Conservation (phyloP, 2,888 invertebrate genomes). For the Caenorhabditis panamensis region DNA sequence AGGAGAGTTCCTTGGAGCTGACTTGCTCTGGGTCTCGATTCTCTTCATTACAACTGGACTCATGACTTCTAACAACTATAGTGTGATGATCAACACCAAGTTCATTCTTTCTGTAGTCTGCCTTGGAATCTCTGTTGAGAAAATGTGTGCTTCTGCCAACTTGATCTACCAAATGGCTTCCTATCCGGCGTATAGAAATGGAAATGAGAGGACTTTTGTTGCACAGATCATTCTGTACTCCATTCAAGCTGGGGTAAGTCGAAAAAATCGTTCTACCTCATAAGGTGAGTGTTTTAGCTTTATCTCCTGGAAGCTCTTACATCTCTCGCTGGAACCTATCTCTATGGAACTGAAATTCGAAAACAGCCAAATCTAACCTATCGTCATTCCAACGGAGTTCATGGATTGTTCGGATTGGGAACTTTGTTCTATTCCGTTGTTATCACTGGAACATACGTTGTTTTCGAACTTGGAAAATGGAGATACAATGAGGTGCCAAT, state of each 20-base stretch:
- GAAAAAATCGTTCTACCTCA: no score
- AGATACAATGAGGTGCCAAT: slow-evolving; percentile 76
- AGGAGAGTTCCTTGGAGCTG: slow-evolving; percentile 78
- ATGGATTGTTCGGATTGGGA: slow-evolving; percentile 76
- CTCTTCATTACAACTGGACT: slow-evolving; percentile 77
- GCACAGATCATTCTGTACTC: slow-evolving; percentile 79
- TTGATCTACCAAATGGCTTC: slow-evolving; percentile 79
- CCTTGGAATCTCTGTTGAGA: slow-evolving; percentile 76
- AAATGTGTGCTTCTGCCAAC: slow-evolving; percentile 77
- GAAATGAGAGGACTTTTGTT: slow-evolving; percentile 67
- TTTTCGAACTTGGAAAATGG: slow-evolving; percentile 81
- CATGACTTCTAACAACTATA: slow-evolving; percentile 73
- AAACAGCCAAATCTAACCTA: slow-evolving; percentile 67
- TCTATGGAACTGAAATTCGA: slow-evolving; percentile 72
- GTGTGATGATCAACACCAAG: slow-evolving; percentile 70
- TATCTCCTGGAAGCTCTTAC: slow-evolving; percentile 71
- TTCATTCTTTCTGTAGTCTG: slow-evolving; percentile 75
- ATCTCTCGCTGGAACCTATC: slow-evolving; percentile 67
- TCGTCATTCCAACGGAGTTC: slow-evolving; percentile 67
- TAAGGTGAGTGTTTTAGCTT: slow-evolving; percentile 42
- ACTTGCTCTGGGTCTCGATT: slow-evolving; percentile 78
- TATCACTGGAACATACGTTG: slow-evolving; percentile 78
- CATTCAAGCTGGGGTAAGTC: slow-evolving; percentile 71
- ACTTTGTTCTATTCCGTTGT: slow-evolving; percentile 78
- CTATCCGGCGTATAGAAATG: slow-evolving; percentile 70